Evolutionary conservation across 2,888 invertebrate species (phyloP), one percentile per base, ranked within the genome.

Genomic region (Augochlorella aurata): DNA sequence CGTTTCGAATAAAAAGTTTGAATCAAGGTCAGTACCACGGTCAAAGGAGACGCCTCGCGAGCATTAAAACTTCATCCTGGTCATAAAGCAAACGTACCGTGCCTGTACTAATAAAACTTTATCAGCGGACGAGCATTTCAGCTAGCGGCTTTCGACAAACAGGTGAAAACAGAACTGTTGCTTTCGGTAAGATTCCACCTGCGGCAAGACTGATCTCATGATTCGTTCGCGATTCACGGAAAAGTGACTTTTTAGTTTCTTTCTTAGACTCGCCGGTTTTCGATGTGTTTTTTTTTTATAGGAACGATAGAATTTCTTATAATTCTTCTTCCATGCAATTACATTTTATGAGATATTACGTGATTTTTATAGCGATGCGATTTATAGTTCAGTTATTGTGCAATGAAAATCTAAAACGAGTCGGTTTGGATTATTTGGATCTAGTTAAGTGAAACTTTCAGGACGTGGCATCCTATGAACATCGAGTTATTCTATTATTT

Each of bases 121-220:
- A 54, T 77, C 65, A 54, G 21, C 24, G n/a, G 47, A 38, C 61
- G 14, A 72, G 7, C n/a, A 63, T 63, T 47, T 72, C 14, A 72
- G 61, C 12, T 47, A 47, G 29, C 29, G 18, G 10, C 16, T 58
- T 58, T n/a, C 72, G 61, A 49, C 61, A 47, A 61, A 21, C 44
- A 8, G 16, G 44, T 5, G 44, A 50, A 54, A 52, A 72, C n/a
- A 24, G 14, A 24, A 58, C 58, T 44, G 29, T 49, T 54, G 14
- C 24, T 58, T 9, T 67, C 10, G 65, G 16, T 18, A 71, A 50
- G 18, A 44, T 54, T 71, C 50, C 74, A 74, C n/a, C n/a, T 5
- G 9, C 14, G 10, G 10, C 24, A 44, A 38, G 16, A 47, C 12
- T 44, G 7, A 21, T 18, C 38, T 18, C 29, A 63, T 44, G 1